These are phyloP conservation scores for Montipora cactus DNA, from an alignment of 64 coral and sea anemone genomes.

Conservation along the genomic window DNA sequence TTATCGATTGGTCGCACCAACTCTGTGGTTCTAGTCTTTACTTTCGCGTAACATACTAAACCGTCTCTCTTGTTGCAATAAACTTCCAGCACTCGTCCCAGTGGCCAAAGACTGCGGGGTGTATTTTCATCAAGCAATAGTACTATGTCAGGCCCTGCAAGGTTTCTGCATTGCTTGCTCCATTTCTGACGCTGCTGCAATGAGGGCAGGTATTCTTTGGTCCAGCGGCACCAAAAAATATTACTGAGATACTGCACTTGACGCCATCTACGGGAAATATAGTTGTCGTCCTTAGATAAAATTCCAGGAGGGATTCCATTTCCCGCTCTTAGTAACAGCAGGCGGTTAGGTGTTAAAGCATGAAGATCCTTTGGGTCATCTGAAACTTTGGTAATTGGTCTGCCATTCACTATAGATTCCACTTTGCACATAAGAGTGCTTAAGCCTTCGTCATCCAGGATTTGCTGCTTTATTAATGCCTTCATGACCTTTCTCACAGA, in stretches of 20 bases:
- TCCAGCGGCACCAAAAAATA: not conserved
- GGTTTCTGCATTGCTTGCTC: not conserved
- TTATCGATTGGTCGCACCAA: not conserved
- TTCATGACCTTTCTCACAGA: slow-evolving; percentile 1
- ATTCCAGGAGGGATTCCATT: not conserved
- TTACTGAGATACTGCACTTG: not conserved
- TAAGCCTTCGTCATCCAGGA: not conserved
- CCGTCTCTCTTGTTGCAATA: not conserved
- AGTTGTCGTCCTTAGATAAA: slow-evolving; percentile 1
- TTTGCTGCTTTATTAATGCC: not conserved
- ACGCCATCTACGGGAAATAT: not conserved
- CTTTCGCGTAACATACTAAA: not conserved
- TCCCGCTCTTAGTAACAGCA: not conserved
- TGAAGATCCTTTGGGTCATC: not conserved
- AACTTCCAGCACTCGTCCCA: slow-evolving; percentile 13
- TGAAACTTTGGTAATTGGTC: not conserved
- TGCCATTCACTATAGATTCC: slow-evolving; percentile 5
- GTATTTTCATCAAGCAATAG: not conserved
- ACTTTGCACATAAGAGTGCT: not conserved
- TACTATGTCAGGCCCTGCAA: not conserved
- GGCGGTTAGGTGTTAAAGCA: not conserved
- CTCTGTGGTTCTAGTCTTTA: not conserved
- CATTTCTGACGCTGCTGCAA: slow-evolving; percentile 10
- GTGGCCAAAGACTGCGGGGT: not conserved
- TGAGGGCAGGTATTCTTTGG: not conserved